Evolutionary conservation across 92 coral and sea anemone species (phyloP).

Genomic region (Virgularia gustaviana): DNA sequence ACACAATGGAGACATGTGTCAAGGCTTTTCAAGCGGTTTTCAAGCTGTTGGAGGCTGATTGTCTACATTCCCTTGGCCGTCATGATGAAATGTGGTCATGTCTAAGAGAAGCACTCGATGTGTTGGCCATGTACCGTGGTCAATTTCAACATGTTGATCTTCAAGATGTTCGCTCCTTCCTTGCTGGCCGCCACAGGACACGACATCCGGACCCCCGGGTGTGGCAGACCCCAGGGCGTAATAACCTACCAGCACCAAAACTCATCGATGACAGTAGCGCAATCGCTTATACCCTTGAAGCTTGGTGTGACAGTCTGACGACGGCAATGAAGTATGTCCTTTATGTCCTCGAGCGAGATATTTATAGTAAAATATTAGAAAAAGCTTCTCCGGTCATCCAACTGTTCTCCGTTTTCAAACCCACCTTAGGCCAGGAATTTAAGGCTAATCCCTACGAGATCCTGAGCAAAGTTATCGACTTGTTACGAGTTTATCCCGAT

Average conservation of each 20-base stretch:
- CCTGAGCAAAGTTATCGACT: not conserved
- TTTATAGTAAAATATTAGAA: conserved; percentile 10
- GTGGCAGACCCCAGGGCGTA: not conserved
- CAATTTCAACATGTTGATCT: not conserved
- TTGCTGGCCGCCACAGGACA: not conserved
- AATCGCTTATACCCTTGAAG: conserved; percentile 2
- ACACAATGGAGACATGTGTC: not conserved
- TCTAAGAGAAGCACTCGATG: not conserved
- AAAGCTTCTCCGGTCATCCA: conserved; percentile 17
- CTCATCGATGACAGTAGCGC: not conserved
- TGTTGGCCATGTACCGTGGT: conserved; percentile 16
- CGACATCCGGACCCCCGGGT: not conserved
- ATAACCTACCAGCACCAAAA: not conserved
- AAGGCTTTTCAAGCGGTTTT: conserved; percentile 13
- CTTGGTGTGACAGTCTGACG: conserved; percentile 17
- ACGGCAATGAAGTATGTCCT: conserved; percentile 15
- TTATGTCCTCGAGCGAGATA: conserved; percentile 18
- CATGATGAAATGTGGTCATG: conserved; percentile 19
- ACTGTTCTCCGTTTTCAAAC: not conserved
- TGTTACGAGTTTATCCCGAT: not conserved
- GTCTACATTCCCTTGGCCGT: not conserved
- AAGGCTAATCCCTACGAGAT: not conserved
- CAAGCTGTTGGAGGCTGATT: conserved; percentile 21
- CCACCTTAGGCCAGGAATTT: conserved; percentile 4
- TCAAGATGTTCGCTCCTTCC: not conserved